Conservation (phyloP, 2,797 vertebrate species). For the Leptatherina wallacei region DNA sequence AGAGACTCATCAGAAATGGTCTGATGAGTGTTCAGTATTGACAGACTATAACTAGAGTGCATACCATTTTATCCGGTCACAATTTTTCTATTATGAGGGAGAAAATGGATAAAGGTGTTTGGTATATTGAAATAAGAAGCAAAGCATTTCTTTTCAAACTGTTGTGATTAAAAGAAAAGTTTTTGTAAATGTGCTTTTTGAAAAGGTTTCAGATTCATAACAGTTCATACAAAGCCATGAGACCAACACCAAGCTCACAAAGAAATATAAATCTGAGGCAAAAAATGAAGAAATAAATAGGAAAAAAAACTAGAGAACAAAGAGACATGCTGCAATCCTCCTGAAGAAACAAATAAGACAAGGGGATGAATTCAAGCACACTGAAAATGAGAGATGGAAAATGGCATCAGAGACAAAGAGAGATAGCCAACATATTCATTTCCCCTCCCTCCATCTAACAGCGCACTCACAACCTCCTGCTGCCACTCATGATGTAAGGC, state of each 20-base stretch:
- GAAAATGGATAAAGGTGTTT: neutral
- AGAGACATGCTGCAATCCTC: constrained; percentile 14
- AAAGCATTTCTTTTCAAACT: too few species aligned
- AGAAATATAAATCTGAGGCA: neutral
- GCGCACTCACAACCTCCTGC: constrained; percentile 60
- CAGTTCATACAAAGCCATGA: neutral
- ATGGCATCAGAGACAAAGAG: constrained; percentile 60
- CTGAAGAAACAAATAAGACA: constrained; percentile 28
- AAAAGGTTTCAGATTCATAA: constrained; percentile 8
- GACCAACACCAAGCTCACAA: neutral
- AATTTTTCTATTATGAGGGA: neutral
- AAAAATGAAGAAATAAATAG: neutral
- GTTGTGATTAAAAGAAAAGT: neutral
- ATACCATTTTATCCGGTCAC: neutral
- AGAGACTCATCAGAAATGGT: too few species aligned
- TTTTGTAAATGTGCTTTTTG: neutral
- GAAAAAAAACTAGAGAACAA: constrained; percentile 8
- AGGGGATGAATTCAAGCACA: constrained; percentile 25
- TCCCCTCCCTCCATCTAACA: constrained; percentile 56
- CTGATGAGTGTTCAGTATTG: too few species aligned
- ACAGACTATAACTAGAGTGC: neutral
- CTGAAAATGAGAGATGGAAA: constrained; percentile 51
- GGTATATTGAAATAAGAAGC: too few species aligned
- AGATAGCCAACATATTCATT: constrained; percentile 59
- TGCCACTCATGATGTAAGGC: constrained; percentile 74